phyloP scores from a whole-genome alignment of 2,797 vertebrate genomes.

The Pangasius djambal region DNA sequence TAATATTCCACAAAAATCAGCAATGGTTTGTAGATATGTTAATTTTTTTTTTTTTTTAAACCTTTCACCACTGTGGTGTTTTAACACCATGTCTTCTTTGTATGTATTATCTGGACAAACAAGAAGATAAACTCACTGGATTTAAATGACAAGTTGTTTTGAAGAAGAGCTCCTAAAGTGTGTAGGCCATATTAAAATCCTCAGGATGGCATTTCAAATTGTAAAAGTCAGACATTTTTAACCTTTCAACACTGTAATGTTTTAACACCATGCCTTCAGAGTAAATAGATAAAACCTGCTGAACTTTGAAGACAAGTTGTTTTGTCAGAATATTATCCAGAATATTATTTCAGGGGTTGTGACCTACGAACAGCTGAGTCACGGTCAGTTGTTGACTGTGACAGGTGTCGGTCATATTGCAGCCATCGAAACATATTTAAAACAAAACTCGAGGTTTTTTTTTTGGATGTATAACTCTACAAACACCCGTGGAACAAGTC shows the following conservation, averaged over 20 bases:
- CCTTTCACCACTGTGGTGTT: neutral
- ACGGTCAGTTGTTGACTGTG: neutral
- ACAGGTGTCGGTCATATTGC: slow-evolving; percentile 2
- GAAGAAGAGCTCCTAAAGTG: no score
- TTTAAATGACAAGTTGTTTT: neutral
- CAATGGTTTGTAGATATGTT: neutral
- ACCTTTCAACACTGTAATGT: no score
- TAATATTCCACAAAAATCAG: neutral
- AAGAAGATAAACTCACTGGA: neutral
- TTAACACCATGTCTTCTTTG: neutral
- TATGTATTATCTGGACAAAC: neutral
- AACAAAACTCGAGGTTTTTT: neutral
- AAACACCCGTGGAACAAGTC: neutral
- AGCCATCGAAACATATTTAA: neutral
- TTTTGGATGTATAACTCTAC: neutral
- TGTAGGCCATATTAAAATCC: neutral
- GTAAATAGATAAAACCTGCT: neutral
- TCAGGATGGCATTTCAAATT: neutral
- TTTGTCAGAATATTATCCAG: neutral
- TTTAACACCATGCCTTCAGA: neutral
- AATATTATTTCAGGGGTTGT: neutral
- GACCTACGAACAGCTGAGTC: slow-evolving; percentile 1
- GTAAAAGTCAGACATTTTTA: neutral
- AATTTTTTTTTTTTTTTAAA: neutral
- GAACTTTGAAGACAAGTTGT: neutral